phyloP scores from a whole-genome alignment of 2,888 invertebrate genomes.

The Cheilosia scutellata region DNA sequence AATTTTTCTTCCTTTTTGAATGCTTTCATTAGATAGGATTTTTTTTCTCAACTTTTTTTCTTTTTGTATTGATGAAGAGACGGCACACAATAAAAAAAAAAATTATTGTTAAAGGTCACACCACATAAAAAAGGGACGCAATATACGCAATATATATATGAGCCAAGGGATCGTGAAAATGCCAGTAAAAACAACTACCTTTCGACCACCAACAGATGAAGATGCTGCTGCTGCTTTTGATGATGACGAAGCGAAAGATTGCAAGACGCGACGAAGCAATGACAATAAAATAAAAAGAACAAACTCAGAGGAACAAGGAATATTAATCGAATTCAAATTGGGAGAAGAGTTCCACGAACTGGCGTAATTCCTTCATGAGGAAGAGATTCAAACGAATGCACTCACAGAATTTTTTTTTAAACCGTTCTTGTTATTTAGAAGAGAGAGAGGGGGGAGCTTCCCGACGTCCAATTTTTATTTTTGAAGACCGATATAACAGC shows the following conservation, averaged over 20 bases:
- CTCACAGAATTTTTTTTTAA: slow-evolving; percentile 10
- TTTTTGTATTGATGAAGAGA: slow-evolving; percentile 23
- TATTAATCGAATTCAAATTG: slow-evolving; percentile 71
- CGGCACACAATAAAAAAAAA: slow-evolving; percentile 16
- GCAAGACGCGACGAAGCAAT: slow-evolving; percentile 48
- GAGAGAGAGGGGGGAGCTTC: slow-evolving; percentile 3
- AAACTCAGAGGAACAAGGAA: slow-evolving; percentile 3
- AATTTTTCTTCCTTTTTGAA: slow-evolving; percentile 50
- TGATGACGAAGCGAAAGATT: slow-evolving; percentile 50
- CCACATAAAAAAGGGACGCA: slow-evolving; percentile 2
- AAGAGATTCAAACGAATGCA: slow-evolving; percentile 30
- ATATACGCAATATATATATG: not conserved
- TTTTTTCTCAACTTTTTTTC: not conserved
- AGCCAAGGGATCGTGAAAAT: slow-evolving; percentile 39
- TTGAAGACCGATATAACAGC: slow-evolving; percentile 32
- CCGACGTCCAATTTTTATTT: slow-evolving; percentile 29
- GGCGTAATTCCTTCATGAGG: slow-evolving; percentile 53
- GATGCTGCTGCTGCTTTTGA: slow-evolving; percentile 21
- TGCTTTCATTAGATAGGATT: slow-evolving; percentile 42
- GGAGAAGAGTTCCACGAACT: slow-evolving; percentile 46
- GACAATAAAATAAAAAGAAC: not conserved
- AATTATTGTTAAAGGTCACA: slow-evolving; percentile 65
- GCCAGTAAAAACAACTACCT: slow-evolving; percentile 57
- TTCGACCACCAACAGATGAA: slow-evolving; percentile 28
- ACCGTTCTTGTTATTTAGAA: slow-evolving; percentile 12